Percentiles rank a stretch among this genome's conserved stretches.
Conservation (phyloP, 2,113 vertebrate genomes). For the Porphyrio hochstetteri region DNA sequence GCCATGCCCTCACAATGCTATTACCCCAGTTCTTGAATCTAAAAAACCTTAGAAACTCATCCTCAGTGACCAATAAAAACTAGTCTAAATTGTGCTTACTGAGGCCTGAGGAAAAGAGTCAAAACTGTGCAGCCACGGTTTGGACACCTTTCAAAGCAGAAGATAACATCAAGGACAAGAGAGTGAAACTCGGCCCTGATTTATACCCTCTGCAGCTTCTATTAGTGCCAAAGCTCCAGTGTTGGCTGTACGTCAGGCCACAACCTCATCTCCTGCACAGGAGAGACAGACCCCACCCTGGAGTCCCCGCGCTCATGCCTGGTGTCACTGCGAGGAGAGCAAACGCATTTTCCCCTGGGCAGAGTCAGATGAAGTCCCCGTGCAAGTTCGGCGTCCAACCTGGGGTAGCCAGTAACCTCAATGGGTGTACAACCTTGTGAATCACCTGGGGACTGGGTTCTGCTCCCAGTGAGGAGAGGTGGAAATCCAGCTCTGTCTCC, state of each 20-base stretch:
- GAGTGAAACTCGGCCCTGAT: not conserved
- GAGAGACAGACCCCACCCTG: not conserved
- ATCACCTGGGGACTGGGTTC: not conserved
- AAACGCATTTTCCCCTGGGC: not conserved
- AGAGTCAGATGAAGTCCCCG: fast-evolving
- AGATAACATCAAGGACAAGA: not conserved
- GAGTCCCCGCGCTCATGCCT: fast-evolving
- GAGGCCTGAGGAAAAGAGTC: slow-evolving; percentile 56
- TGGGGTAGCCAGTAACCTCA: fast-evolving
- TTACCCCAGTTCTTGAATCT: slow-evolving; percentile 71
- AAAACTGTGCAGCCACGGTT: slow-evolving; percentile 19
- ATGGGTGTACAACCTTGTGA: too few relatives aligned
- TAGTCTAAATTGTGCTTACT: slow-evolving; percentile 51
- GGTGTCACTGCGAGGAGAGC: fast-evolving
- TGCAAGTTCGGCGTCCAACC: not conserved
- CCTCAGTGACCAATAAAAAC: slow-evolving; percentile 73
- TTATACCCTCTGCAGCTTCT: not conserved
- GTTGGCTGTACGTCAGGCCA: not conserved
- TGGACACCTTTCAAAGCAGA: slow-evolving; percentile 42
- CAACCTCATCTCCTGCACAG: not conserved
- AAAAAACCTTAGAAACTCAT: slow-evolving; percentile 68
- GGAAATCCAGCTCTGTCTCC: not conserved
- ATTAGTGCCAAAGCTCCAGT: not conserved
- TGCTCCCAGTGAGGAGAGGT: not conserved
- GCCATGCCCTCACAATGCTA: slow-evolving; percentile 74